Evolutionary conservation across 2,113 vertebrate species (phyloP), one percentile per base, ranked within the genome.

Genomic region (Petaurus breviceps): DNA sequence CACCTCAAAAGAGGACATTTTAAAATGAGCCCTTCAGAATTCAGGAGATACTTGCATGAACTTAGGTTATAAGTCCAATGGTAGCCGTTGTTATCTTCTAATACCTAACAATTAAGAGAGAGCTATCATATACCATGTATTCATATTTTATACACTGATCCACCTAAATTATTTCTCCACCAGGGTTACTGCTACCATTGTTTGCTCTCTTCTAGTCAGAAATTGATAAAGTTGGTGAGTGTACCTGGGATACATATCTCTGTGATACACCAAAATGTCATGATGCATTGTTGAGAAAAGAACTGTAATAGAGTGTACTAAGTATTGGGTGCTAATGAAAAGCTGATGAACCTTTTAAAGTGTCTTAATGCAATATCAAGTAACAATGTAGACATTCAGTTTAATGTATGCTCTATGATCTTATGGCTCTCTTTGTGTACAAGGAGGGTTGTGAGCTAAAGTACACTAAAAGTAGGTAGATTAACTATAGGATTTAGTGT

Each of bases 1-100:
- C 52, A 91, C 91, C 26, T 90, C 90, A 92, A 51, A 94, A 94
- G 92, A 91, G 77, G 54, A 93, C 96, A 96, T 91, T 96, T 96
- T 12, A 94, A 16, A 94, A 96, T 97, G 93, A 26, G 1, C 52
- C 91, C 43, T 97, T 95, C 31, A 91, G 89, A 94, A 61, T 57
- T 94, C 93, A 95, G 31, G 16, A 1, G 8, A 93, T 96, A 49
- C 46, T 46, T 95, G 92, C 16, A 57, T 94, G 68, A 10, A 84
- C 89, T 96, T 95, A 49, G 0, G 91, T 19, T 95, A 25, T 53
- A 95, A 96, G 28, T 55, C 95, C 4, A 93, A 92, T 57, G 43
- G 47, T n/a, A 97, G 37, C 96, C 93, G 91, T 28, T 8, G 77
- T 97, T 77, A 96, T 93, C 31, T 25, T 95, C 93, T 96, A 57